These are phyloP conservation scores for Halesus radiatus DNA, from an alignment of 1,140 invertebrate species.

Conservation along the genomic window DNA sequence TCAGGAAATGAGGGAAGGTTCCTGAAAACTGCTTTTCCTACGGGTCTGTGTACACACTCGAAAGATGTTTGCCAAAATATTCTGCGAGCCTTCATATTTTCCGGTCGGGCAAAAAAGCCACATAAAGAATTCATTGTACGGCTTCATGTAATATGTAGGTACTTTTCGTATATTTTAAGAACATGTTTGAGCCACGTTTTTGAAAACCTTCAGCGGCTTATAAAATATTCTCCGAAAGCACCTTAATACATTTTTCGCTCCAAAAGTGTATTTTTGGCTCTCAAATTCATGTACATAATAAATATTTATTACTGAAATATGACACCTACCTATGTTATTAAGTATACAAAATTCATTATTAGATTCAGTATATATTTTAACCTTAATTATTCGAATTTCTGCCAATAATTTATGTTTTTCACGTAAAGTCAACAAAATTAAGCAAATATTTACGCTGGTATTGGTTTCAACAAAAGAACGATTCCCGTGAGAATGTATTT, in stretches of 20 bases:
- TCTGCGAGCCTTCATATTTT: constrained; percentile 54
- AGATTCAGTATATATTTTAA: too few relatives aligned
- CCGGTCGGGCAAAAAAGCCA: constrained; percentile 39
- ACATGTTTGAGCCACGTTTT: constrained; percentile 45
- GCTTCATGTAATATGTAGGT: constrained; percentile 17
- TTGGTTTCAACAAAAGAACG: neutral
- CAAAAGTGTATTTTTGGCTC: neutral
- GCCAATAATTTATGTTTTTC: too few relatives aligned
- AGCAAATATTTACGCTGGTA: neutral
- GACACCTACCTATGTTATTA: too few relatives aligned
- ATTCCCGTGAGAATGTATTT: too few relatives aligned
- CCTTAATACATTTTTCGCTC: neutral
- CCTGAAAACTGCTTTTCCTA: constrained; percentile 50
- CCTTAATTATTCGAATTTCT: too few relatives aligned
- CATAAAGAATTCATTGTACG: constrained; percentile 56
- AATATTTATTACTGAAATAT: too few relatives aligned
- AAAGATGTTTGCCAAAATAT: constrained; percentile 59
- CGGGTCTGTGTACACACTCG: constrained; percentile 55
- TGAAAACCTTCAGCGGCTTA: neutral
- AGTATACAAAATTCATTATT: too few relatives aligned
- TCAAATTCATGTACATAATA: neutral
- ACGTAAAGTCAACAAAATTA: neutral
- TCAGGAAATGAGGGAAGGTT: constrained; percentile 2
- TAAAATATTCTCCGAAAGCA: neutral
- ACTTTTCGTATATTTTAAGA: constrained; percentile 49